These are phyloP conservation scores for Mystacides longicornis DNA, from an alignment of 2,888 invertebrate species.

Conservation along the genomic window DNA sequence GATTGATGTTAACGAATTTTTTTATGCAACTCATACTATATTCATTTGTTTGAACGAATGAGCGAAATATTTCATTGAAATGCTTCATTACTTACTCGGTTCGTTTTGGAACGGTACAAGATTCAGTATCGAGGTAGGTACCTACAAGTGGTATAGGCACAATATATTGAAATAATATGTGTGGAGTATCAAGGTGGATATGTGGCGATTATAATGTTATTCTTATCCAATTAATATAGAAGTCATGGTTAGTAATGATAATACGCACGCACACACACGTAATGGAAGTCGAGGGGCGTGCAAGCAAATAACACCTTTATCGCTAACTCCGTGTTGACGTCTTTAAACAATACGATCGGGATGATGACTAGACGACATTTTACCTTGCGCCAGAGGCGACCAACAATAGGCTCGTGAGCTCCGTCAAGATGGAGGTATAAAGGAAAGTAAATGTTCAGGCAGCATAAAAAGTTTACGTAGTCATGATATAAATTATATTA, in stretches of 20 bases:
- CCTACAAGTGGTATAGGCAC: too few species aligned
- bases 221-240: conserved; percentile 1
- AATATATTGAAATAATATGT: too few species aligned
- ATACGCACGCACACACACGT: neutral
- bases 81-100: too few species aligned
- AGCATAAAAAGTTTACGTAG: neutral
- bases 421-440: neutral
- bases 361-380: conserved; percentile 1
- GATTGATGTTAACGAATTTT: too few species aligned
- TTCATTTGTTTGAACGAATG: too few species aligned
- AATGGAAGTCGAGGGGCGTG: neutral
- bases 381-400: neutral
- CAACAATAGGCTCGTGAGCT: neutral
- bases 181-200: neutral
- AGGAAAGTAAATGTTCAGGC: neutral
- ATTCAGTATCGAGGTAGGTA: too few species aligned
- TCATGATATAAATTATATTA: too few species aligned
- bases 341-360: neutral
- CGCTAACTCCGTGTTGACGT: conserved; percentile 2
- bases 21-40: too few species aligned
- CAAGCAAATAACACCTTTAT: conserved; percentile 4
- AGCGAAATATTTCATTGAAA: too few species aligned
- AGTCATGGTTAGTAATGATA: conserved; percentile 1
- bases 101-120: too few species aligned
- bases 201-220: neutral